phyloP scores from a whole-genome alignment of 2,797 vertebrate species.

The Coregonus ussuriensis region DNA sequence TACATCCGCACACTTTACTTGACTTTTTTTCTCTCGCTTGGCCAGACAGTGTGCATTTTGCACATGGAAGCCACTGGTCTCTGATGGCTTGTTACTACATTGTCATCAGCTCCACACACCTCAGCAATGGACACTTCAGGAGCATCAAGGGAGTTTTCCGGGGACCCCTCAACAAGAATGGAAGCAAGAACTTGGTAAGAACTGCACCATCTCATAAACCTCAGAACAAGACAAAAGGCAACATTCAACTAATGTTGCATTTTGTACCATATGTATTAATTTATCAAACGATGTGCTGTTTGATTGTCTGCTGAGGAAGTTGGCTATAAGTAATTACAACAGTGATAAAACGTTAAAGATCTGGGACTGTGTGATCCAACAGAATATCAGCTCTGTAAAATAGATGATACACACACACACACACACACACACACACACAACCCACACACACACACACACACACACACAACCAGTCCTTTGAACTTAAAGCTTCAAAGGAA shows the following conservation, averaged over 20 bases:
- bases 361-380: not conserved
- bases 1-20: not conserved
- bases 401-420: not conserved
- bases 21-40: not conserved
- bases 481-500: not conserved
- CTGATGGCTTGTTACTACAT: slow-evolving; percentile 99
- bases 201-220: not conserved
- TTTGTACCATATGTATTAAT: not conserved
- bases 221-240: not conserved
- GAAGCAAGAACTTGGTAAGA: slow-evolving; percentile 88
- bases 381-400: not conserved
- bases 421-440: no score
- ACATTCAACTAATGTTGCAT: not conserved
- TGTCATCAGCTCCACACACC: slow-evolving; percentile 97
- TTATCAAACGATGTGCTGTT: not conserved
- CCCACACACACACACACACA: no score
- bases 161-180: slow-evolving; percentile 89
- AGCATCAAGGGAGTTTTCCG: slow-evolving; percentile 99
- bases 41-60: not conserved
- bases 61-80: not conserved
- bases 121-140: slow-evolving; percentile 96
- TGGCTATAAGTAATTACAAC: not conserved
- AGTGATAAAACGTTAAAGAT: not conserved
- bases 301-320: not conserved
- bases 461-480: not conserved